Evolutionary conservation across 2,797 vertebrate genomes (phyloP).

Genomic region (Antennarius maculatus): DNA sequence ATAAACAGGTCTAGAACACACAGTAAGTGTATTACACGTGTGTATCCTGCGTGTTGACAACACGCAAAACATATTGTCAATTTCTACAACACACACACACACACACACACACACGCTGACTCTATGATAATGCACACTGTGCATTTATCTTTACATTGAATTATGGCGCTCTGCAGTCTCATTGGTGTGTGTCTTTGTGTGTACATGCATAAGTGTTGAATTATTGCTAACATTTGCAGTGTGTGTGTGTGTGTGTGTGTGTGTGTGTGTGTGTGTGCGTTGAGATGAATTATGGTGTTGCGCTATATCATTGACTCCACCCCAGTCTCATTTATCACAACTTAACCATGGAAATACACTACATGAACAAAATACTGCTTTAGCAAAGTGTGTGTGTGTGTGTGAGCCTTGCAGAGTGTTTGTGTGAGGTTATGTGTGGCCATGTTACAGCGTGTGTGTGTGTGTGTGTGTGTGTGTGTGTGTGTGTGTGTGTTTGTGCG

Average conservation of each 20-base stretch:
- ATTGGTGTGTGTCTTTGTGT: conserved; percentile 62
- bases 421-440: conserved; percentile 20
- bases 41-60: conserved; percentile 38
- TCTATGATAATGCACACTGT: conserved; percentile 66
- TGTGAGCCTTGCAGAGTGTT: no score
- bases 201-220: conserved; percentile 60
- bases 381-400: conserved; percentile 52
- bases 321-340: conserved; percentile 75
- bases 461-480: conserved; percentile 1
- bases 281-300: conserved; percentile 73
- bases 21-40: conserved; percentile 7
- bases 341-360: conserved; percentile 76
- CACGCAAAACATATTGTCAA: conserved; percentile 12
- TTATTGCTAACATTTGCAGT: conserved; percentile 41
- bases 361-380: conserved; percentile 70
- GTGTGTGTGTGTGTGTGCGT: conserved; percentile 41
- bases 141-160: conserved; percentile 74
- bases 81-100: conserved; percentile 15
- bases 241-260: conserved; percentile 16
- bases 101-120: conserved; percentile 25
- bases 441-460: conserved; percentile 23
- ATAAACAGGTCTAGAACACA: conserved; percentile 15
- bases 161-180: conserved; percentile 66
- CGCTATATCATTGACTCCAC: conserved; percentile 76
- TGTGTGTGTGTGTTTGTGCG: conserved; percentile 32